These are phyloP conservation scores for Deladenus siricidicola DNA, from an alignment of 2,888 invertebrate genomes.

Conservation along the genomic window DNA sequence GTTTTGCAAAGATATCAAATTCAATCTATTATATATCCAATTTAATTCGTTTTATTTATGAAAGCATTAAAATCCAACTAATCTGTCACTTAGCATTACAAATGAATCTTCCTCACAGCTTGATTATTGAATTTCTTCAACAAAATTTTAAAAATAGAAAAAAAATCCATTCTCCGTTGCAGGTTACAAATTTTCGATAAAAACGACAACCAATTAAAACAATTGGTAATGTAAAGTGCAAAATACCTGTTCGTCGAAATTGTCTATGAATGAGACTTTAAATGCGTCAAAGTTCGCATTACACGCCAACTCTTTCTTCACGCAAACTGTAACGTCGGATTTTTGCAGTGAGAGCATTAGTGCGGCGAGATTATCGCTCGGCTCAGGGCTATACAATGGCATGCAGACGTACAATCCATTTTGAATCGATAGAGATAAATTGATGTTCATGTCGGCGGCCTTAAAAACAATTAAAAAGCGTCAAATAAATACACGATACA, in stretches of 20 bases:
- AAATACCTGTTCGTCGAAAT: conserved; percentile 58
- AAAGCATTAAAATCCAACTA: too few relatives aligned
- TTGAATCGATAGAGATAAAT: conserved; percentile 44
- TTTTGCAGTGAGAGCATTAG: conserved; percentile 82
- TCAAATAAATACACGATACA: too few relatives aligned
- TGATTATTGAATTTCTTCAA: too few relatives aligned
- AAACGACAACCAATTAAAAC: too few relatives aligned
- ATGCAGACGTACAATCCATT: conserved; percentile 52
- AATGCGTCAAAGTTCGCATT: conserved; percentile 71
- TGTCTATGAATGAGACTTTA: conserved; percentile 88
- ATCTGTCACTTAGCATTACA: too few relatives aligned
- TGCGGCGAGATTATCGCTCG: conserved; percentile 13
- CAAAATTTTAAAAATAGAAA: too few relatives aligned
- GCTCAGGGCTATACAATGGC: conserved; percentile 35
- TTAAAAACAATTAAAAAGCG: not conserved
- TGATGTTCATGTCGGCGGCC: conserved; percentile 34
- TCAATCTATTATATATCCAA: too few relatives aligned
- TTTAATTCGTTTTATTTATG: too few relatives aligned
- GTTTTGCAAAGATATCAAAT: too few relatives aligned
- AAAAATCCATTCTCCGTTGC: too few relatives aligned
- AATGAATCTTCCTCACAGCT: too few relatives aligned
- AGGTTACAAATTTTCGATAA: too few relatives aligned
- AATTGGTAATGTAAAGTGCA: not conserved
- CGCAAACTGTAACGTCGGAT: conserved; percentile 90
- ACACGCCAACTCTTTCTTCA: conserved; percentile 65